Evolutionary conservation across 2,888 invertebrate genomes (phyloP).

Genomic region (Herminia tarsipennalis): DNA sequence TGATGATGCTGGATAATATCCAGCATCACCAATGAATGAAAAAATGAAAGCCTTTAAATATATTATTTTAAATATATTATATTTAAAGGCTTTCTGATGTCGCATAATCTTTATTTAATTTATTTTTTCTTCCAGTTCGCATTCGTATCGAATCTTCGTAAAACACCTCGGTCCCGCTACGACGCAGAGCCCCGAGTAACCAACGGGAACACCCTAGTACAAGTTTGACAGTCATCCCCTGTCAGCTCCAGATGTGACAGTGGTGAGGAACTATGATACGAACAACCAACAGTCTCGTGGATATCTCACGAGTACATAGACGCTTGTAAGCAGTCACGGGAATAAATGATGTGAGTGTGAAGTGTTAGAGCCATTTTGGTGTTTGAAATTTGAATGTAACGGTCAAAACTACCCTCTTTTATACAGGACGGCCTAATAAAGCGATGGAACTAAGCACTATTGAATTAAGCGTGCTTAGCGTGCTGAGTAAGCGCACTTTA

Average conservation of each 20-base stretch:
- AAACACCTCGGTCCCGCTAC: conserved; percentile 61
- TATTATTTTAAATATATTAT: no score
- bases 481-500: no score
- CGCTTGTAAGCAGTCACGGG: conserved; percentile 28
- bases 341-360: conserved; percentile 11
- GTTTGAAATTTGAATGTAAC: conserved; percentile 2
- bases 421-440: conserved; percentile 4
- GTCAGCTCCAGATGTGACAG: conserved; percentile 54
- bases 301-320: conserved; percentile 72
- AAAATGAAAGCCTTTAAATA: no score
- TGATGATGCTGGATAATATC: no score
- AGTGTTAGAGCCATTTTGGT: background rate
- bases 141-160: conserved; percentile 75
- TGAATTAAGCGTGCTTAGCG: no score
- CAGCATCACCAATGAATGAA: no score
- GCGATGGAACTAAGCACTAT: no score
- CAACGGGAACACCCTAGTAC: conserved; percentile 77
- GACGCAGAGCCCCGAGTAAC: conserved; percentile 74
- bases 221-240: conserved; percentile 72
- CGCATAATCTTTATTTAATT: background rate
- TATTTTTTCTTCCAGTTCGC: conserved; percentile 61
- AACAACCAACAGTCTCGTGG: conserved; percentile 69
- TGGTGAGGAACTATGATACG: conserved; percentile 59
- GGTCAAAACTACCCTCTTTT: background rate
- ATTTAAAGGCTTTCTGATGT: no score